phyloP scores from a whole-genome alignment of 1,140 invertebrate genomes.

The Drosophila lini region DNA sequence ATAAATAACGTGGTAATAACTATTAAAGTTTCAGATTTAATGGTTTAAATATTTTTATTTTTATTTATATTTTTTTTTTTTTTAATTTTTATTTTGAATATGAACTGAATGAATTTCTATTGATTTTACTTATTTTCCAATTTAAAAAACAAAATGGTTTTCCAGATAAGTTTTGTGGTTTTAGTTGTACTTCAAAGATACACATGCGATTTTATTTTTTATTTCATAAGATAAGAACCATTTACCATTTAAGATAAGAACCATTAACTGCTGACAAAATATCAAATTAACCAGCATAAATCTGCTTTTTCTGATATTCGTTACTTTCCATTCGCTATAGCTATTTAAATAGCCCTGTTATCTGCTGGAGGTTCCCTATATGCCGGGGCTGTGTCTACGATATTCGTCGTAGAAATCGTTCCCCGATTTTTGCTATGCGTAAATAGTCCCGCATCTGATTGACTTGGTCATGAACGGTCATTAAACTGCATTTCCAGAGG shows the following conservation, averaged over 20 bases:
- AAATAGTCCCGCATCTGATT: conserved; percentile 55
- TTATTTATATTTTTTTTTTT: no score
- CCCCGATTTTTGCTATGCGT: conserved; percentile 41
- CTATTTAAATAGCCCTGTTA: conserved; percentile 10
- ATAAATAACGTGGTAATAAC: no score
- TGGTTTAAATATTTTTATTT: no score
- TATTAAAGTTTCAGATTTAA: no score
- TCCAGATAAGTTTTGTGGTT: neutral
- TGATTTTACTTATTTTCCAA: neutral
- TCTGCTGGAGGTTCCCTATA: conserved; percentile 10
- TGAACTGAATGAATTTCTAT: no score
- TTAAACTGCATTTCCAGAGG: conserved; percentile 46
- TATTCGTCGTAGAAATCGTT: conserved; percentile 12
- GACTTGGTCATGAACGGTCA: conserved; percentile 54
- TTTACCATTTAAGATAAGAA: conserved; percentile 2
- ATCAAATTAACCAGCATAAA: conserved; percentile 31
- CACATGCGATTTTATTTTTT: neutral
- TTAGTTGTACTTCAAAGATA: neutral
- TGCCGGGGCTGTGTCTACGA: conserved; percentile 19
- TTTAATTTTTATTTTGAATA: no score
- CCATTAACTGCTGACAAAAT: neutral
- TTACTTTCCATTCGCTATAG: neutral
- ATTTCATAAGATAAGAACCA: neutral
- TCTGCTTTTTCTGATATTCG: neutral
- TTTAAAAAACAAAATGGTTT: neutral